These are phyloP conservation scores for Hypomecis atomaria DNA, from an alignment of 2,888 invertebrate species.

Conservation along the genomic window DNA sequence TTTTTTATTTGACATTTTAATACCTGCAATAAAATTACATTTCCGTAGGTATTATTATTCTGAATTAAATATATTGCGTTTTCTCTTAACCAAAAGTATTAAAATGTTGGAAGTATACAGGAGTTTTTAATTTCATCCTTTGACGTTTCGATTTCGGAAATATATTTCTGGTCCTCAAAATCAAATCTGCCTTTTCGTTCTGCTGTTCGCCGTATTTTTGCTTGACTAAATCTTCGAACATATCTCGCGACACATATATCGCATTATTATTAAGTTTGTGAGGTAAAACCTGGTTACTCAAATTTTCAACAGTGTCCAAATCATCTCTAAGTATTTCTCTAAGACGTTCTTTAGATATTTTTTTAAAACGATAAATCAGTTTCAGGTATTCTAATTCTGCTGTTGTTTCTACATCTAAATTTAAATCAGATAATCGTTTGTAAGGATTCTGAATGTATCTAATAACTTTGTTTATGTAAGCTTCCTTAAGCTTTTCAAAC, in stretches of 20 bases:
- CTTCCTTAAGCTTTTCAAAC: neutral
- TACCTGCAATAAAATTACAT: too few species aligned
- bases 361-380: neutral
- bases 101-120: slow-evolving; percentile 1
- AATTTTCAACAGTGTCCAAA: neutral
- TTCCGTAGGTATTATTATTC: neutral
- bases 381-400: slow-evolving; percentile 3
- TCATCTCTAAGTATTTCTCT: neutral
- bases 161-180: neutral
- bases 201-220: neutral
- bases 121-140: neutral
- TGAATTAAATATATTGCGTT: neutral
- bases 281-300: neutral
- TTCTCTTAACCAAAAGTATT: neutral
- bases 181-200: neutral
- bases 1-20: too few species aligned
- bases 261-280: slow-evolving; percentile 4
- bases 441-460: slow-evolving; percentile 1
- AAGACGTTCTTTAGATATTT: neutral
- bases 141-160: slow-evolving; percentile 14
- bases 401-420: neutral
- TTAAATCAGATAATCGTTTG: neutral
- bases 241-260: slow-evolving; percentile 2
- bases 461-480: slow-evolving; percentile 1
- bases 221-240: neutral